phyloP scores from a whole-genome alignment of 2,113 vertebrate species.

The Opisthocomus hoazin region DNA sequence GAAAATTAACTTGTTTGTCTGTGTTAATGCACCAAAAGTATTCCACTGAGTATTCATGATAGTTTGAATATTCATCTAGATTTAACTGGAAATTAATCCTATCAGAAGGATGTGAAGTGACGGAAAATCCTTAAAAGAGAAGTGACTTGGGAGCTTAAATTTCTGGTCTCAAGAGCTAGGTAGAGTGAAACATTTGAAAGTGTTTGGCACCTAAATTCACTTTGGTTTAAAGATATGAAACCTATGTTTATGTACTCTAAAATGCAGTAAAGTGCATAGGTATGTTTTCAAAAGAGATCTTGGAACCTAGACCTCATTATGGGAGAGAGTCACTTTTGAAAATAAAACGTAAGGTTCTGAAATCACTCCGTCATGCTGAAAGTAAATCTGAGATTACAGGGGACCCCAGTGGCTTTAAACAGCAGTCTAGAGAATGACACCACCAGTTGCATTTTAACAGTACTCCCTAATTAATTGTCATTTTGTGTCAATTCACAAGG shows the following conservation, averaged over 20 bases:
- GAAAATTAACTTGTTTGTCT: neutral
- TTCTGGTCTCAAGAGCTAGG: neutral
- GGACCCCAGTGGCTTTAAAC: conserved; percentile 9
- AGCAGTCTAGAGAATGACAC: neutral
- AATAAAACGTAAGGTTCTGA: conserved; percentile 13
- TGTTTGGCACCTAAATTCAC: neutral
- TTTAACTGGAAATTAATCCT: neutral
- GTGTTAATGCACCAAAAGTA: neutral
- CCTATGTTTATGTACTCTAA: neutral
- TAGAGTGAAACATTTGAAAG: neutral
- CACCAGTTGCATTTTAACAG: neutral
- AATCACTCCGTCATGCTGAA: conserved; percentile 34
- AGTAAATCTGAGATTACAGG: conserved; percentile 13
- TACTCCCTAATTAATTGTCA: conserved; percentile 2
- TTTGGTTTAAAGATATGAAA: neutral
- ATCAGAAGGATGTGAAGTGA: neutral
- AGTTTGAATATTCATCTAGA: neutral
- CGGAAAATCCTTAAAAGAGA: neutral
- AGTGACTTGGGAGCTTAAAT: neutral
- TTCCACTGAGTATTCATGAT: neutral
- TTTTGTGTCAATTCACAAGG: neutral
- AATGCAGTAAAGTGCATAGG: neutral
- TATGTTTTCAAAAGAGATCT: neutral
- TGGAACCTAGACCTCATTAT: neutral
- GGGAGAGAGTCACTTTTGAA: neutral